phyloP scores from a whole-genome alignment of 2,113 vertebrate species.

The Archilochus colubris region DNA sequence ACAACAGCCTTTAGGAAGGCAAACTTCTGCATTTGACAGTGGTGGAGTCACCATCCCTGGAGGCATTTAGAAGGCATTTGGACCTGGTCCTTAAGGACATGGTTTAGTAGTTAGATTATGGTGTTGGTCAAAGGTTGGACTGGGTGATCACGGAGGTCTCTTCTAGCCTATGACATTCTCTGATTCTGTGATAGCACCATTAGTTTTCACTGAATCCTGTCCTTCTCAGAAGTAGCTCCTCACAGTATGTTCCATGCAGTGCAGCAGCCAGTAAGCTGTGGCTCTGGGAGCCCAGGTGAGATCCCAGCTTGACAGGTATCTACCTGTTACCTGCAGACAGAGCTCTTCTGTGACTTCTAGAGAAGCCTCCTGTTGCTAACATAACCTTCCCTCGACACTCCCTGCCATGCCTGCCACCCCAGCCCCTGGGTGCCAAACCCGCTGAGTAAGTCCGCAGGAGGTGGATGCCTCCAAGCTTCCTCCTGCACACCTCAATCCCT shows the following conservation, averaged over 20 bases:
- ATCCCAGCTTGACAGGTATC: background rate
- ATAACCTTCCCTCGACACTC: background rate
- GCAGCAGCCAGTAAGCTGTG: background rate
- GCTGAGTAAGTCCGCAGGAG: rapidly evolving
- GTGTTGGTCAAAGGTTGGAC: too few species aligned
- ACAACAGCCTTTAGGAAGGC: background rate
- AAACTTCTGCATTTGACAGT: background rate
- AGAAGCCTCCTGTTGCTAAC: background rate
- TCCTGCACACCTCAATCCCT: background rate
- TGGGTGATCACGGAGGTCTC: too few species aligned
- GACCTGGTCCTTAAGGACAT: too few species aligned
- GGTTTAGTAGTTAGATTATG: too few species aligned
- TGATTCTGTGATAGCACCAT: too few species aligned
- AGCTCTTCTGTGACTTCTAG: background rate
- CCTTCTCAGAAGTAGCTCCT: background rate
- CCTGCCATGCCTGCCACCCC: background rate
- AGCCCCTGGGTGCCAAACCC: rapidly evolving
- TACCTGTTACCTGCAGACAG: background rate
- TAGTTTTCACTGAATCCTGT: background rate
- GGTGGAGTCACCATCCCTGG: too few species aligned
- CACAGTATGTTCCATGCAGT: rapidly evolving
- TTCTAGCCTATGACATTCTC: too few species aligned
- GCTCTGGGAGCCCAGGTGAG: background rate
- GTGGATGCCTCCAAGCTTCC: background rate
- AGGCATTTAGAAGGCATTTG: too few species aligned